Evolutionary conservation across 2,797 vertebrate species (phyloP).

Genomic region (Danio choprae): DNA sequence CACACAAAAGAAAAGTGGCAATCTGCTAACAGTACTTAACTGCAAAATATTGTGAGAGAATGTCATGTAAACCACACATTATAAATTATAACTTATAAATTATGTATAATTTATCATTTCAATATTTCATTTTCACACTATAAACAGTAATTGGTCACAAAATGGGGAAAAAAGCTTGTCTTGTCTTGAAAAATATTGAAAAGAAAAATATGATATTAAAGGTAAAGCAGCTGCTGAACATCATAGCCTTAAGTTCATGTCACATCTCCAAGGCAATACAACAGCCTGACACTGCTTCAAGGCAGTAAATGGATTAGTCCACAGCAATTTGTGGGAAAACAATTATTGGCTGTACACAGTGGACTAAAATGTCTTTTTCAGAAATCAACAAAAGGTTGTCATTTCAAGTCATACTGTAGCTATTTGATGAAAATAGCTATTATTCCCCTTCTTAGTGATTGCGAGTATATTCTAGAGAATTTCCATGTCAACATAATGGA

Average conservation of each 20-base stretch:
- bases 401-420: background rate
- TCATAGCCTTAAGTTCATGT: background rate
- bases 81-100: no score
- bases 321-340: slow-evolving; percentile 14
- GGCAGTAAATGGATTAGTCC: slow-evolving; percentile 10
- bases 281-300: slow-evolving; percentile 20
- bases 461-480: background rate
- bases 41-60: background rate
- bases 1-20: background rate
- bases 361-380: background rate
- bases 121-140: no score
- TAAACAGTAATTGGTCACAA: no score
- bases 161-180: background rate
- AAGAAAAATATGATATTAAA: background rate
- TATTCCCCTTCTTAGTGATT: slow-evolving; percentile 28
- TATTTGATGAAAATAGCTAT: background rate
- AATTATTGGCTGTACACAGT: slow-evolving; percentile 31
- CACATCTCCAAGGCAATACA: slow-evolving; percentile 9
- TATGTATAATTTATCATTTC: no score
- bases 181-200: background rate
- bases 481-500: slow-evolving; percentile 15
- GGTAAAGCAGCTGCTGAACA: background rate
- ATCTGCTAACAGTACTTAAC: background rate
- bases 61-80: no score
- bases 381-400: slow-evolving; percentile 31